Evolutionary conservation across 2,797 vertebrate species (phyloP).

Genomic region (Acanthurus leucopareius): DNA sequence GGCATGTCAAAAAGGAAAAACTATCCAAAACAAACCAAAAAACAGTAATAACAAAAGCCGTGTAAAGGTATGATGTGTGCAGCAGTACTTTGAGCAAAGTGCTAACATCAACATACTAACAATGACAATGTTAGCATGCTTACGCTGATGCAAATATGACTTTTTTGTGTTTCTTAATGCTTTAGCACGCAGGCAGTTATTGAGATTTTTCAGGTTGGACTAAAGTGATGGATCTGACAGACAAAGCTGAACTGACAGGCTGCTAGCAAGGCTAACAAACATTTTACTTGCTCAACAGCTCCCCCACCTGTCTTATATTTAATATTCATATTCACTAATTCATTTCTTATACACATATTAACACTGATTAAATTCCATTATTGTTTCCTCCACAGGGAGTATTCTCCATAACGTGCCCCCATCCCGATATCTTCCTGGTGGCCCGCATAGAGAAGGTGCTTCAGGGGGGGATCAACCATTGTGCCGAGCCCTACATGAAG

Average conservation of each 20-base stretch:
- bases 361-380: not conserved
- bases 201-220: not conserved
- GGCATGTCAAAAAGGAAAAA: too few species aligned
- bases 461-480: constrained; percentile 95
- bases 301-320: not conserved
- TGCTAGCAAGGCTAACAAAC: not conserved
- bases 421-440: constrained; percentile 97
- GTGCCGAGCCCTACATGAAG: constrained; percentile 98
- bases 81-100: too few species aligned
- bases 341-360: not conserved
- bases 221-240: too few species aligned
- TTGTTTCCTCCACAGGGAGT: constrained; percentile 87
- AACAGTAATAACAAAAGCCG: too few species aligned
- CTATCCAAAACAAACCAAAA: too few species aligned
- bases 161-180: too few species aligned
- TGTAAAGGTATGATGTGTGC: too few species aligned
- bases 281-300: not conserved
- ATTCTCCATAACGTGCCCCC: constrained; percentile 96
- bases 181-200: not conserved
- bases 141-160: too few species aligned
- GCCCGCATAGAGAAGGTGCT: constrained; percentile 98
- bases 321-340: not conserved
- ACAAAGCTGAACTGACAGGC: too few species aligned
- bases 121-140: too few species aligned
- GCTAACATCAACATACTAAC: too few species aligned